phyloP scores from a whole-genome alignment of 2,888 invertebrate genomes.

The Pyrrhosoma nymphula region DNA sequence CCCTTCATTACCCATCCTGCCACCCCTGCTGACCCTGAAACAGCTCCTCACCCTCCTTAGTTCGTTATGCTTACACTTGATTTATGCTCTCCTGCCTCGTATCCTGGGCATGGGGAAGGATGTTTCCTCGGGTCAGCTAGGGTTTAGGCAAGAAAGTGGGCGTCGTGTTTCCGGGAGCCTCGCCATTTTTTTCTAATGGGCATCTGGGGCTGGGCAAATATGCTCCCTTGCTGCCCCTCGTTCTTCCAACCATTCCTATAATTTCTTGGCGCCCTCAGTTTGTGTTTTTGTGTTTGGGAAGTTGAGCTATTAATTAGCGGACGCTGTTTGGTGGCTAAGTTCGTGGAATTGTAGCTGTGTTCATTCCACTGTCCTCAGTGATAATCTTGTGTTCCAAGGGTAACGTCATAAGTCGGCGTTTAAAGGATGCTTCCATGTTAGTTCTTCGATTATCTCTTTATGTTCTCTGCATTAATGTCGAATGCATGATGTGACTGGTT shows the following conservation, averaged over 20 bases:
- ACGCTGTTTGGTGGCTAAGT: neutral
- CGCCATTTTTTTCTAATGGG: slow-evolving; percentile 3
- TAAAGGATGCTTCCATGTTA: no score
- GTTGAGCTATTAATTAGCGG: neutral
- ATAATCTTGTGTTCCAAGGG: no score
- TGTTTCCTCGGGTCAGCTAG: slow-evolving; percentile 11
- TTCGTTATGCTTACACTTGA: slow-evolving; percentile 54
- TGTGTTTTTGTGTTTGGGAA: neutral
- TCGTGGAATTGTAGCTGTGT: neutral
- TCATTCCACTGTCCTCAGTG: neutral
- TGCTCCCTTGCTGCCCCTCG: neutral
- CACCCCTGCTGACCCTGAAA: neutral
- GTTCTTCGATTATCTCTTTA: no score
- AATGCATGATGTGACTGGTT: no score
- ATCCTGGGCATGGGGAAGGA: neutral
- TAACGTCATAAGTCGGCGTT: no score
- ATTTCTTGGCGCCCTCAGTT: slow-evolving; percentile 7
- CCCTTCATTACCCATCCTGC: neutral
- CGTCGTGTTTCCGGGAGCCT: slow-evolving; percentile 21
- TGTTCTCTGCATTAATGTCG: no score
- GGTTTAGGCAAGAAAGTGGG: slow-evolving; percentile 59
- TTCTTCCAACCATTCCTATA: neutral
- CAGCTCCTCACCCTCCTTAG: neutral
- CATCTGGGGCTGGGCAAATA: neutral
- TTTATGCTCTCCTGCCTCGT: slow-evolving; percentile 46